A percentile compares a stretch with the other conserved stretches of the same genome.
These are phyloP conservation scores for Ditylenchus weischeri DNA, from an alignment of 2,888 invertebrate species.

Conservation along the genomic window DNA sequence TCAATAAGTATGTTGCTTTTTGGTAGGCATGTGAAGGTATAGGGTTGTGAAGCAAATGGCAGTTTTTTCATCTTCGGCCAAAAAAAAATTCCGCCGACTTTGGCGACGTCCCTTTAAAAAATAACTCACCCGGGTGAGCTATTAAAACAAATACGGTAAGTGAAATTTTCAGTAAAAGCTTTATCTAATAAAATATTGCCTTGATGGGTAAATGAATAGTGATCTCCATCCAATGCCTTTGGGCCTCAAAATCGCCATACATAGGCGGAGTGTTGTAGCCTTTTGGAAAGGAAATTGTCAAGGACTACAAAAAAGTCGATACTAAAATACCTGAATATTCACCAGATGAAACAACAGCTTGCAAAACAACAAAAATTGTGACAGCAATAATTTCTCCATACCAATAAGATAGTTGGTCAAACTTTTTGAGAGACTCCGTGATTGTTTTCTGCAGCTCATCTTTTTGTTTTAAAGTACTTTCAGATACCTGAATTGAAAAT, in stretches of 20 bases:
- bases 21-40: too few relatives aligned
- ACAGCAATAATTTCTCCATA: slow-evolving; percentile 11
- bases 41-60: too few relatives aligned
- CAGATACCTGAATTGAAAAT: not conserved
- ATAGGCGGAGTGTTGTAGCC: slow-evolving; percentile 78
- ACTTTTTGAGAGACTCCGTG: not conserved
- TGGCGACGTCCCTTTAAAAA: too few relatives aligned
- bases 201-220: slow-evolving; percentile 76
- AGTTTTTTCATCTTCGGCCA: too few relatives aligned
- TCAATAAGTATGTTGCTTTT: too few relatives aligned
- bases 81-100: too few relatives aligned
- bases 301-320: not conserved
- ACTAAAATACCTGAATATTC: slow-evolving; percentile 20
- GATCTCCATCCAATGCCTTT: slow-evolving; percentile 98
- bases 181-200: not conserved
- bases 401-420: not conserved
- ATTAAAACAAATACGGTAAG: too few relatives aligned
- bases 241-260: slow-evolving; percentile 97
- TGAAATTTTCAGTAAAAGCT: too few relatives aligned
- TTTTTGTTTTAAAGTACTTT: not conserved
- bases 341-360: slow-evolving; percentile 20
- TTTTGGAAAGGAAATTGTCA: slow-evolving; percentile 15
- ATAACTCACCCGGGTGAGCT: too few relatives aligned
- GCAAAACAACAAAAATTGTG: slow-evolving; percentile 19
- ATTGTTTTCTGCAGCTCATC: slow-evolving; percentile 3